Base-by-base conservation (phyloP, 1,140 invertebrate species). In the Drosophila simulans region DNA sequence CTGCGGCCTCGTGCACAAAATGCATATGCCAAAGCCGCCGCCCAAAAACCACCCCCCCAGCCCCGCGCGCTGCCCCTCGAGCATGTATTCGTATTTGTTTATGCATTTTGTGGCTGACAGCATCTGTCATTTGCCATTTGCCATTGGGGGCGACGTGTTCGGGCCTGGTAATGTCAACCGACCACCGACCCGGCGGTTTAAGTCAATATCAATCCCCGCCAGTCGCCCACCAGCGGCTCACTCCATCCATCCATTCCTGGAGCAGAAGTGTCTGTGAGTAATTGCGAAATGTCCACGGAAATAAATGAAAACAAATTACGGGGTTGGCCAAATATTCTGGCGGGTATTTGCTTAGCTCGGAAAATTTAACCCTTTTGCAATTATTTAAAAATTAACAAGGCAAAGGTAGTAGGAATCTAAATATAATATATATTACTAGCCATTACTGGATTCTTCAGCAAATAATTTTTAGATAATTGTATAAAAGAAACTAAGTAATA, bases 101-200 rank as follows among this genome's bases (percentile, higher is more conserved):
- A 75, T 82, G 62, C 77, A 75, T 80, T 76, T 89, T 88, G 83
- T 83, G 83, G 84, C 66, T 89, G 84, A 89, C 84, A 89, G 84
- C 84, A 89, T 89, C 84, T 89, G 84, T 89, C 85, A 89, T 64
- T 90, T 84, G 85, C 42, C 84, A 89, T 64, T 90, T 84, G 84
- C 84, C 84, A 88, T 89, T 73, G 72, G 56, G 54, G 43, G 20
- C 64, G 65, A 46, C 35, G 52, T 45, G 46, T 27, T 53, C 17
- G 64, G 74, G 42, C 31, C 58, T 62, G 55, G 54, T 42, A 74
- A 82, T 82, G 80, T 83, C 80, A 83, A 82, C 75, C 81, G 80
- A 40, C 42, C 75, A 82, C 75, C 77, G 80, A 40, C 34, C 75
- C 65, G 52, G 56, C 71, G 76, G 31, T 60, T 76, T 80, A 75